Conservation (phyloP, 35 echinoderm and acorn worm species). For the Apostichopus japonicus region DNA sequence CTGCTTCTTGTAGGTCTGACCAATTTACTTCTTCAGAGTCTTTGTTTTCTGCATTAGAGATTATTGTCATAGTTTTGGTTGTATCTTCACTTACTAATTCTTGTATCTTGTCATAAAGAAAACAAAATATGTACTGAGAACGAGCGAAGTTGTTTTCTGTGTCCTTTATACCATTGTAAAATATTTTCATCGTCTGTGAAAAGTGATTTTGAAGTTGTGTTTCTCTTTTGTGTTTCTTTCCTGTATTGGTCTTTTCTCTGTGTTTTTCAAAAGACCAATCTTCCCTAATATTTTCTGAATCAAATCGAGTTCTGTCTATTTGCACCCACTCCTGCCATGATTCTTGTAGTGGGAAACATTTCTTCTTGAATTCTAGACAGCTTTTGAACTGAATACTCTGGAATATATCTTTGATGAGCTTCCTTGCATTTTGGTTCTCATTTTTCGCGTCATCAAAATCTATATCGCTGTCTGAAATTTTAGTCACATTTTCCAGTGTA, state of each 20-base stretch:
- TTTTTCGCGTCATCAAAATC: neutral
- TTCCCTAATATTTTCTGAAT: neutral
- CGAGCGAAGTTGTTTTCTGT: neutral
- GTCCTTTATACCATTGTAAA: neutral
- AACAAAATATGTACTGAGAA: neutral
- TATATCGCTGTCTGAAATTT: neutral
- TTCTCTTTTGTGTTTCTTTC: neutral
- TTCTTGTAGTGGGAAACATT: neutral
- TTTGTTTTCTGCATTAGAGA: neutral
- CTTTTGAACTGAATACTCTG: neutral
- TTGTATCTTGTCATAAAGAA: neutral
- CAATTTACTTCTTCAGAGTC: neutral
- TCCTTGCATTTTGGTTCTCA: neutral
- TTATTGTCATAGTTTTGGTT: neutral
- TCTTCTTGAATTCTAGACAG: conserved; percentile 19
- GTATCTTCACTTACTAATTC: neutral
- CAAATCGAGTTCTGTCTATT: neutral
- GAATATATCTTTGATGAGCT: neutral
- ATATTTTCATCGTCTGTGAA: conserved; percentile 15
- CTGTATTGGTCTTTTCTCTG: neutral
- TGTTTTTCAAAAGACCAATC: conserved; percentile 19
- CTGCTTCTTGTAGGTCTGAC: too few species aligned
- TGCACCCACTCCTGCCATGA: conserved; percentile 21
- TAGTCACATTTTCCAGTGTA: neutral
- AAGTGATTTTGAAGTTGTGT: neutral